Conservation (phyloP, 2,888 invertebrate species). For the Lobophora halterata region DNA sequence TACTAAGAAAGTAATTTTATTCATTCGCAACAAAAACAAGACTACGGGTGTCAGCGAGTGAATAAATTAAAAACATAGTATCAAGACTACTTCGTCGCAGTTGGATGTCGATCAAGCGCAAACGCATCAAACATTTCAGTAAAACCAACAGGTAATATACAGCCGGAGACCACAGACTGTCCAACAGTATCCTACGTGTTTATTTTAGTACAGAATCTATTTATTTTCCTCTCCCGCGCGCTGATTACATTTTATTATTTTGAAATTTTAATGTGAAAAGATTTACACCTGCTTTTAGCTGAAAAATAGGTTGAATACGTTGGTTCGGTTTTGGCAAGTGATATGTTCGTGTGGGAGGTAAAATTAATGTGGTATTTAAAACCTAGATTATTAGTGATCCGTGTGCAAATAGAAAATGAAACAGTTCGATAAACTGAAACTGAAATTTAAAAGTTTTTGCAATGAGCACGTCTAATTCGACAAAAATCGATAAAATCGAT, state of each 20-base stretch:
- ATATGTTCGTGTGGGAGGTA: constrained; percentile 14
- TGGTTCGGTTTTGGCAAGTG: constrained; percentile 13
- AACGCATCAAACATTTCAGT: constrained; percentile 73
- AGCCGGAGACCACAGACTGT: constrained; percentile 36
- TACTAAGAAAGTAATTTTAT: too few relatives aligned
- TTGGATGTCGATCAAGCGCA: constrained; percentile 64
- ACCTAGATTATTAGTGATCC: constrained; percentile 3
- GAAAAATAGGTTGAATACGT: constrained; percentile 21
- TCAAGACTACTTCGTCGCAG: constrained; percentile 33
- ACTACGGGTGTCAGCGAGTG: too few relatives aligned
- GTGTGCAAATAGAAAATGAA: neutral
- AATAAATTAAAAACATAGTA: constrained; percentile 27
- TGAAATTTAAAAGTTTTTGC: too few relatives aligned
- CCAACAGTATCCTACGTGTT: constrained; percentile 50
- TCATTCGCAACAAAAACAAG: too few relatives aligned
- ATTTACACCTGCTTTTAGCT: constrained; percentile 32
- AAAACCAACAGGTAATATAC: constrained; percentile 75
- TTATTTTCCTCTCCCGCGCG: constrained; percentile 56
- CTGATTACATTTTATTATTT: constrained; percentile 69
- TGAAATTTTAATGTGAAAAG: constrained; percentile 30
- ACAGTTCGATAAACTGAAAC: neutral
- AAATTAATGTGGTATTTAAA: constrained; percentile 8
- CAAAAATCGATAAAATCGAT: neutral
- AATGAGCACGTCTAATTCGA: neutral
- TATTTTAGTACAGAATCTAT: constrained; percentile 65